Base-by-base conservation (phyloP, 2,888 invertebrate genomes). In the Falcaria lacertinaria region DNA sequence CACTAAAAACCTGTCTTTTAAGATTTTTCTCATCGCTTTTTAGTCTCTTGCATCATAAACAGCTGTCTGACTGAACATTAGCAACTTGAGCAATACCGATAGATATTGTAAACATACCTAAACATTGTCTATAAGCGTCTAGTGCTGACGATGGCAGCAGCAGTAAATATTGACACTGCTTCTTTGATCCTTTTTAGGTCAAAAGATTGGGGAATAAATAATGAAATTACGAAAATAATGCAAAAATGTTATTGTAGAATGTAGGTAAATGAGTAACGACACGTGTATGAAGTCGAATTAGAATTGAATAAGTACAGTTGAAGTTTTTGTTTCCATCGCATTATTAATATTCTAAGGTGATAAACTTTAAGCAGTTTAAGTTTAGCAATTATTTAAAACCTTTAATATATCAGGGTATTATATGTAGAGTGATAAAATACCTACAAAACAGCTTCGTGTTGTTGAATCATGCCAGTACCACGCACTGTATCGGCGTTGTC, bases 101-200 rank as follows among this genome's bases (percentile, higher is more conserved):
- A 37, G 36, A 36, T 36, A 19, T 36, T 22, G 36, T 37, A 37
- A 37, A 37, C 37, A 37, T 22, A 35, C 19, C 11, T 28, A 11
- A 15, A 22, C 37, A 14, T 25, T 37, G 37, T 25, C 22, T 22
- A 22, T 37, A 37, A 22, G 22, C 22, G 22, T 7, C 11, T 15
- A 13, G 37, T 37, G 22, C 37, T 25, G 37, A 15, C 25, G 37
- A 22, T 15, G 25, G 37, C 37, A 37, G 15, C 4, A 11, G 11
- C 14, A 3, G 25, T 37, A 37, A 37, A 37, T 37, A 37, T 37
- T 37, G 3, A 25, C 15, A 37, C 3, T 11, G 14, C 14, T 22
- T 16, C 37, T 37, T 37, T 37, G 37, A 37, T 37, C 22, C 13
- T 36, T 22, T 22, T 36, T 4, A 16, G 25, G 4, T 25, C 7